Evolutionary conservation across 1,140 invertebrate species (phyloP).

Genomic region (Chelonus insularis): DNA sequence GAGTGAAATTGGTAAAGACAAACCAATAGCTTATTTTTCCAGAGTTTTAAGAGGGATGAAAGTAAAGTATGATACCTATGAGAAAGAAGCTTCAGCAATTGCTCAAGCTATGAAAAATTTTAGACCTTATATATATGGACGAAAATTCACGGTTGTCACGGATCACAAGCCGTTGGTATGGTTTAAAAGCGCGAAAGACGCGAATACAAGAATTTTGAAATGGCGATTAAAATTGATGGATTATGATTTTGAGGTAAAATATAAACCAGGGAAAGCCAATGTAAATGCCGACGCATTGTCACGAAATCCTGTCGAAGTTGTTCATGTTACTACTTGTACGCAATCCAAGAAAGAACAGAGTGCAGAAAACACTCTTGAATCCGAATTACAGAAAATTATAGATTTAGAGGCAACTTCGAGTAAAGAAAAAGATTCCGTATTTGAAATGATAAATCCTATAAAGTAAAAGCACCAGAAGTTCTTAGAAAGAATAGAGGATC

Average conservation of each 20-base stretch:
- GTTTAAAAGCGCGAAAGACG: conserved; percentile 55
- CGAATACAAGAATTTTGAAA: conserved; percentile 34
- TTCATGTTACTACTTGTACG: not conserved
- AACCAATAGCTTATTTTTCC: too few species aligned
- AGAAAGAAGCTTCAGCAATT: conserved; percentile 59
- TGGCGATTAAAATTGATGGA: conserved; percentile 43
- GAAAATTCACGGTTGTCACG: conserved; percentile 38
- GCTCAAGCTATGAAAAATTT: conserved; percentile 49
- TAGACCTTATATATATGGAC: conserved; percentile 51
- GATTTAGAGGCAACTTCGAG: not conserved
- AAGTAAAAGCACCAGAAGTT: not conserved
- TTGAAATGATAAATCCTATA: too few species aligned
- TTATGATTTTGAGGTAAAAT: conserved; percentile 42
- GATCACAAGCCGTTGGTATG: not conserved
- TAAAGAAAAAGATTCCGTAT: not conserved
- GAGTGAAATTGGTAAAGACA: too few species aligned
- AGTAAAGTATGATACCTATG: conserved; percentile 12
- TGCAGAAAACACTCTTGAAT: not conserved
- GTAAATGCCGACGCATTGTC: conserved; percentile 21
- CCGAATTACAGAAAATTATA: not conserved
- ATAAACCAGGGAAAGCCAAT: conserved; percentile 29
- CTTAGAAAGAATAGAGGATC: not conserved
- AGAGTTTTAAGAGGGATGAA: conserved; percentile 21
- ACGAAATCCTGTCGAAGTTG: not conserved
- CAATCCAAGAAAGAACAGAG: not conserved